A percentile compares a stretch with the other conserved stretches of the same genome.
phyloP scores from a whole-genome alignment of 2,888 invertebrate genomes.

The Pandemis cinnamomeana region DNA sequence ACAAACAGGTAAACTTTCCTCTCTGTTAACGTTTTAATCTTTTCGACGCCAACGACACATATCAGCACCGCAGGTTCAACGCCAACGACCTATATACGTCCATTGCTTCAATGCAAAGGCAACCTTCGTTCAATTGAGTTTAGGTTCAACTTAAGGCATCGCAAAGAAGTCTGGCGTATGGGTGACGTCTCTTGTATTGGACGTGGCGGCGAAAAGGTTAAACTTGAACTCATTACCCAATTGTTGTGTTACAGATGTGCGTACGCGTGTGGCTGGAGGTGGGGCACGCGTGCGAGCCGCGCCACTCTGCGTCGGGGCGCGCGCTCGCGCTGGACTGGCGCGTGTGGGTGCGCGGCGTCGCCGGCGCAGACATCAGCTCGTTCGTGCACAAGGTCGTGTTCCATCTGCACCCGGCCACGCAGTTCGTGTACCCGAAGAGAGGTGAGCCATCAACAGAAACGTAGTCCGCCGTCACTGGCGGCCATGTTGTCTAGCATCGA shows the following conservation, averaged over 20 bases:
- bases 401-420: slow-evolving; percentile 71
- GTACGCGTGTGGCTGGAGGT: slow-evolving; percentile 81
- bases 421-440: slow-evolving; percentile 79
- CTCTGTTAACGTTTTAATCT: too few species aligned
- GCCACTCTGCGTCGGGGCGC: slow-evolving; percentile 69
- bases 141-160: too few species aligned
- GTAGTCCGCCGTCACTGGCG: too few species aligned
- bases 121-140: too few species aligned
- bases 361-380: slow-evolving; percentile 74
- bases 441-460: slow-evolving; percentile 50
- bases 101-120: too few species aligned
- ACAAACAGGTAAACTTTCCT: too few species aligned
- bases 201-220: too few species aligned
- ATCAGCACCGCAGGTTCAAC: too few species aligned
- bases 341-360: slow-evolving; percentile 76
- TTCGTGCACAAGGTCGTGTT: slow-evolving; percentile 81
- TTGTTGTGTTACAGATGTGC: slow-evolving; percentile 69
- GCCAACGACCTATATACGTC: too few species aligned
- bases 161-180: too few species aligned
- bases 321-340: slow-evolving; percentile 78
- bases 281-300: slow-evolving; percentile 78
- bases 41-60: too few species aligned
- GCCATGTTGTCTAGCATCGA: not conserved
- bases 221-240: not conserved
- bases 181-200: too few species aligned